phyloP scores from a whole-genome alignment of 1,140 invertebrate genomes.

The Chelonus insularis region DNA sequence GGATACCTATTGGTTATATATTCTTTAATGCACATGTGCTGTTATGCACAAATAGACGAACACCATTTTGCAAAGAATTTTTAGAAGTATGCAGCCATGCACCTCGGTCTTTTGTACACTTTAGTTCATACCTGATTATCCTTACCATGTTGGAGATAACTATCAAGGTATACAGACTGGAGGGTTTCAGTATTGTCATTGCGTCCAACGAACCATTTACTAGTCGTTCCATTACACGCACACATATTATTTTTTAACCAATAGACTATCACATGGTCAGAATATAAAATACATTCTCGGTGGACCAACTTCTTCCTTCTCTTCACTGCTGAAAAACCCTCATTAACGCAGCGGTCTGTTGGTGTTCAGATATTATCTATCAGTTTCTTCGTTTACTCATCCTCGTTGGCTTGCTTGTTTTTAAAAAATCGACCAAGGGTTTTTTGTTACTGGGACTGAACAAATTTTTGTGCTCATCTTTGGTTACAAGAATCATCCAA shows the following conservation, averaged over 20 bases:
- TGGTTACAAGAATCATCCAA: too few species aligned
- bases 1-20: too few species aligned
- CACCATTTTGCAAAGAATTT: too few species aligned
- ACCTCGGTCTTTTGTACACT: too few species aligned
- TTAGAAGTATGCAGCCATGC: too few species aligned
- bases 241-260: slow-evolving; percentile 20
- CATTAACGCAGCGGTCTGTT: slow-evolving; percentile 6
- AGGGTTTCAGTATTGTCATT: slow-evolving; percentile 16
- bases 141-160: slow-evolving; percentile 18
- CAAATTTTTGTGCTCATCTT: too few species aligned
- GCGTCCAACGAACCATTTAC: slow-evolving; percentile 20
- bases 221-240: slow-evolving; percentile 24
- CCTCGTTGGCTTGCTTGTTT: neutral
- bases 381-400: neutral
- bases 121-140: neutral
- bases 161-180: too few species aligned
- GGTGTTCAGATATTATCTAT: neutral
- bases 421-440: neutral
- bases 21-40: neutral
- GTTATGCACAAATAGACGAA: neutral
- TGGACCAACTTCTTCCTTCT: too few species aligned
- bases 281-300: too few species aligned
- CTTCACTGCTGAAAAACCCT: too few species aligned
- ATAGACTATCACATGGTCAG: too few species aligned
- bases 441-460: too few species aligned